Evolutionary conservation across 2,888 invertebrate genomes (phyloP).

Genomic region (Caenorhabditis sp.): DNA sequence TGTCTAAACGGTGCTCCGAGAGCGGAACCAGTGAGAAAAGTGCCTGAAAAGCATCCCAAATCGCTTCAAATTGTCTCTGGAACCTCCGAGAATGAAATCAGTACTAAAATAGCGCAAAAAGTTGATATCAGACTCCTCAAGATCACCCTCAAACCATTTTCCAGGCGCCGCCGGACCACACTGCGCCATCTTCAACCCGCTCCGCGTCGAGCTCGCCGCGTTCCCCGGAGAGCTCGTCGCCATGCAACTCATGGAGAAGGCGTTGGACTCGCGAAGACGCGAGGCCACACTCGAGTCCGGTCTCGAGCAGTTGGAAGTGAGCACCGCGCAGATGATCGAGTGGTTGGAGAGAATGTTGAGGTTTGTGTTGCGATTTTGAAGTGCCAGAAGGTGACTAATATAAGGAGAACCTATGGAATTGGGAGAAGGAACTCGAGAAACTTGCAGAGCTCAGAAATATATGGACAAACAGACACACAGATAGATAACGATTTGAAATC

Average conservation of each 20-base stretch:
- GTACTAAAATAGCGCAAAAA: too few species aligned
- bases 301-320: conserved; percentile 91
- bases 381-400: neutral
- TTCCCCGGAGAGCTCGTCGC: conserved; percentile 93
- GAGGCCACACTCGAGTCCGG: conserved; percentile 86
- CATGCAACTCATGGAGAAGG: conserved; percentile 78
- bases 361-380: conserved; percentile 86
- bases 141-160: too few species aligned
- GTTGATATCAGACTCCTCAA: too few species aligned
- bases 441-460: too few species aligned
- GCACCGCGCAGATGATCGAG: conserved; percentile 88
- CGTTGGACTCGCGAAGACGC: conserved; percentile 84
- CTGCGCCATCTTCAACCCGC: conserved; percentile 93
- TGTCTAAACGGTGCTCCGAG: too few species aligned
- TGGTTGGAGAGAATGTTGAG: conserved; percentile 81
- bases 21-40: too few species aligned
- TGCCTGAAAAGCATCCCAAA: too few species aligned
- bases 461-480: too few species aligned
- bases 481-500: too few species aligned
- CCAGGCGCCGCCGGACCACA: conserved; percentile 90
- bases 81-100: too few species aligned
- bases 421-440: too few species aligned
- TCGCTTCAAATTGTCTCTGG: too few species aligned
- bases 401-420: neutral
- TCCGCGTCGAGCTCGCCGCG: conserved; percentile 91